Percentiles rank a stretch among this genome's conserved stretches.
These are phyloP conservation scores for Varanus komodoensis DNA, from an alignment of 2,113 vertebrate genomes.

Conservation along the genomic window DNA sequence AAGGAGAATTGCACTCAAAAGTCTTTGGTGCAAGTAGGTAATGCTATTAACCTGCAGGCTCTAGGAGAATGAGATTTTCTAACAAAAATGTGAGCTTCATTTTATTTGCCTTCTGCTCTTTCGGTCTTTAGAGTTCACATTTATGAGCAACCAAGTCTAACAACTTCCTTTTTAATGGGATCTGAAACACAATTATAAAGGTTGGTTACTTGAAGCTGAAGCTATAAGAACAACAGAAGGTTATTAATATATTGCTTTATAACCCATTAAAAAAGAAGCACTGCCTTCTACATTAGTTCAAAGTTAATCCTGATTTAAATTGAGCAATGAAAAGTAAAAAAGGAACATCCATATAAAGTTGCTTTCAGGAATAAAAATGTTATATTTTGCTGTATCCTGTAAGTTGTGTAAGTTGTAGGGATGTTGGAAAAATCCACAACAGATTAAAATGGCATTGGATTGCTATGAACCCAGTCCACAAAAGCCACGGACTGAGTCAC, in stretches of 20 bases:
- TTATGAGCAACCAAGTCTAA: slow-evolving; percentile 34
- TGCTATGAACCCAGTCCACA: too few relatives aligned
- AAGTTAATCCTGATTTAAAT: slow-evolving; percentile 20
- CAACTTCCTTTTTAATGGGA: slow-evolving; percentile 26
- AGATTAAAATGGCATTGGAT: too few relatives aligned
- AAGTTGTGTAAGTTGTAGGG: background rate
- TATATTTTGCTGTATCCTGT: too few relatives aligned
- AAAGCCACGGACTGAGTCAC: too few relatives aligned
- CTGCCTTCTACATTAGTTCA: background rate
- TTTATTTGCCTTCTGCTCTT: slow-evolving; percentile 38
- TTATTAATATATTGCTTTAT: slow-evolving; percentile 32
- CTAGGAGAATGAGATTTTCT: slow-evolving; percentile 33
- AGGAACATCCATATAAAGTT: background rate
- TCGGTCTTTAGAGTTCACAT: slow-evolving; percentile 26
- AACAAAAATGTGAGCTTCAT: slow-evolving; percentile 4
- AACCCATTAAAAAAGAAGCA: background rate
- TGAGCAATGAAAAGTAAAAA: background rate
- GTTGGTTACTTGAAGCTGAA: slow-evolving; percentile 4
- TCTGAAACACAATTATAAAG: slow-evolving; percentile 23
- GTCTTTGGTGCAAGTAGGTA: slow-evolving; percentile 15
- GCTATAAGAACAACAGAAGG: slow-evolving; percentile 14
- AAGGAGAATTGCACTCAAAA: slow-evolving; percentile 4
- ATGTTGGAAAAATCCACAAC: too few relatives aligned
- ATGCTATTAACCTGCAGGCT: slow-evolving; percentile 12
- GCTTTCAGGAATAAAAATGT: background rate